These are phyloP conservation scores for Mustelus asterias DNA, from an alignment of 2,113 vertebrate genomes.

Conservation along the genomic window DNA sequence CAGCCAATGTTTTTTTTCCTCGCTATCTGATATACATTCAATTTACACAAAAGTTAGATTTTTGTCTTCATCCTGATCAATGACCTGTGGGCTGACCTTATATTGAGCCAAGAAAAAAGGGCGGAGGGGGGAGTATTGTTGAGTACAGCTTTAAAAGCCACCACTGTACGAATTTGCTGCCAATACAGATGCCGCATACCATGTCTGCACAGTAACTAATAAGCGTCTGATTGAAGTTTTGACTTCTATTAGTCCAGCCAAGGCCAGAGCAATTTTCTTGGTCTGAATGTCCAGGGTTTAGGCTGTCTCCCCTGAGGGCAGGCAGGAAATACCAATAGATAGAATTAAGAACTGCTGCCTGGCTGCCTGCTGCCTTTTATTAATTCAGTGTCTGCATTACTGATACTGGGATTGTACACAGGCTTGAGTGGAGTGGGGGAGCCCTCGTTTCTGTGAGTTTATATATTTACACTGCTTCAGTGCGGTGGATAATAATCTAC, in stretches of 20 bases:
- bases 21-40: background rate
- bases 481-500: background rate
- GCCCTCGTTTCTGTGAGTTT: background rate
- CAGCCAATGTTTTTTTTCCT: background rate
- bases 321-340: constrained; percentile 50
- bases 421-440: background rate
- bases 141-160: constrained; percentile 43
- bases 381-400: constrained; percentile 41
- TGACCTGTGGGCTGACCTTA: constrained; percentile 55
- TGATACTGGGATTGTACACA: background rate
- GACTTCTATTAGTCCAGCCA: constrained; percentile 55
- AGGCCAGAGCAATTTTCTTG: constrained; percentile 54
- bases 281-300: constrained; percentile 50
- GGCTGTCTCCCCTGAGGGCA: constrained; percentile 46
- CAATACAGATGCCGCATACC: constrained; percentile 47
- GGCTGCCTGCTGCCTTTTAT: constrained; percentile 43
- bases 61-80: constrained; percentile 44
- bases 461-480: background rate
- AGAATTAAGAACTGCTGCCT: constrained; percentile 41
- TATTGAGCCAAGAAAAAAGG: constrained; percentile 57
- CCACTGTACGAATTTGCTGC: constrained; percentile 50
- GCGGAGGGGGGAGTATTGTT: constrained; percentile 43
- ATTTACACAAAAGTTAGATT: constrained; percentile 23
- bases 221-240: constrained; percentile 58
- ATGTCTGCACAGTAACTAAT: constrained; percentile 53